Evolutionary conservation across 2,113 vertebrate species (phyloP).

Genomic region (Pedetes capensis): DNA sequence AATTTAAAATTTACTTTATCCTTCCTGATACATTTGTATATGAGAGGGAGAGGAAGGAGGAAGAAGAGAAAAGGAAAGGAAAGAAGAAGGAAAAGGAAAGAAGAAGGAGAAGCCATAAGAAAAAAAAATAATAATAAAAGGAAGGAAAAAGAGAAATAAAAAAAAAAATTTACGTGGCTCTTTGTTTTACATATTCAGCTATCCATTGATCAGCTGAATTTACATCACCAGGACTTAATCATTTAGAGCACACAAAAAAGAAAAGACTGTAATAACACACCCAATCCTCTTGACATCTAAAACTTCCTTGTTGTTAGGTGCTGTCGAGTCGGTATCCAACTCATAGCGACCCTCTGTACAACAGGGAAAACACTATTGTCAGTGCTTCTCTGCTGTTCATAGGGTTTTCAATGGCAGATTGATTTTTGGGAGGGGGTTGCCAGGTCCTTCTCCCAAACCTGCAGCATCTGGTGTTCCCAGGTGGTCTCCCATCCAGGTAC

Average conservation of each 20-base stretch:
- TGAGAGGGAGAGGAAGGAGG: no score
- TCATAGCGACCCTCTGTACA: no score
- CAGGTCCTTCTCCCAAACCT: no score
- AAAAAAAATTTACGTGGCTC: background rate
- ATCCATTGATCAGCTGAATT: background rate
- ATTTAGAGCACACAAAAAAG: background rate
- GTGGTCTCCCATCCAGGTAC: no score
- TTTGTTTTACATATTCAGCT: background rate
- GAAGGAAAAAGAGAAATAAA: background rate
- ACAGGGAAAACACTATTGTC: no score
- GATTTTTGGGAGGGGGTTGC: no score
- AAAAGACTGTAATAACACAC: background rate
- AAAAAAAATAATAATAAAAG: background rate
- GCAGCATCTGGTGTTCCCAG: no score
- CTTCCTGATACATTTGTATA: background rate
- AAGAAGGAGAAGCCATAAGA: background rate
- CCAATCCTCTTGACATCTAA: background rate
- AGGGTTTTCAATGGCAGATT: no score
- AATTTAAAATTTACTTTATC: background rate
- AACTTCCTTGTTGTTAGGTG: no score
- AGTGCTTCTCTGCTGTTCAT: no score
- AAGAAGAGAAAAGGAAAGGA: fast-evolving
- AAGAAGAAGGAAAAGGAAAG: background rate
- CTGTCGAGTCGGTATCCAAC: no score
- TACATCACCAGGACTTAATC: background rate